These are phyloP conservation scores for Taeniopygia guttata DNA, from an alignment of 2,797 vertebrate species.

Conservation along the genomic window DNA sequence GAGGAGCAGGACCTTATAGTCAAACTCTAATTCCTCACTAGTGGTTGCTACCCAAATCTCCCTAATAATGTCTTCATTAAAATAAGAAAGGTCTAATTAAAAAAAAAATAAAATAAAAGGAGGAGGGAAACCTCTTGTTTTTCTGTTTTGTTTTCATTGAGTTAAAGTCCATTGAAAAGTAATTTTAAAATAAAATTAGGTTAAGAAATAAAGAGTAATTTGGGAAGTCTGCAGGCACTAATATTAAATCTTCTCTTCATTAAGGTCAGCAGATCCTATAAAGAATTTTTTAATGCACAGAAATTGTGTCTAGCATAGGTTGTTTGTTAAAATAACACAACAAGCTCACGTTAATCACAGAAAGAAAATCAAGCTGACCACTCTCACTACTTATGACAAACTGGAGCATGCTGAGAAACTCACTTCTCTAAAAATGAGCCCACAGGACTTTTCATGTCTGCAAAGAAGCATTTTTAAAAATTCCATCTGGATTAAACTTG, in stretches of 20 bases:
- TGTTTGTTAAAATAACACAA: background rate
- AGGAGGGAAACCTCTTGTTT: background rate
- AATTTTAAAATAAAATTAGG: background rate
- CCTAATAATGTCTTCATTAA: background rate
- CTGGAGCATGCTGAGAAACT: constrained; percentile 41
- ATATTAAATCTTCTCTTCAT: background rate
- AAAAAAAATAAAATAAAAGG: background rate
- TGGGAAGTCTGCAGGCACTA: background rate
- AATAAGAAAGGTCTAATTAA: background rate
- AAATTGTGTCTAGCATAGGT: background rate
- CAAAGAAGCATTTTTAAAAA: constrained; percentile 19
- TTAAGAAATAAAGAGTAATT: background rate
- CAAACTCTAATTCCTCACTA: background rate
- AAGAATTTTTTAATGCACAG: background rate
- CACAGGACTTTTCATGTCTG: background rate
- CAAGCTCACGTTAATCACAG: background rate
- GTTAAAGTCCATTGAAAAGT: background rate
- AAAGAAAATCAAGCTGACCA: background rate
- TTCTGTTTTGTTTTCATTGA: background rate
- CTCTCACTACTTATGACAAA: constrained; percentile 40
- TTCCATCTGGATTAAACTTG: background rate
- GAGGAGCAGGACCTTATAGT: background rate
- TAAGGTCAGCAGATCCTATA: background rate
- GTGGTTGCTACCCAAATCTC: background rate
- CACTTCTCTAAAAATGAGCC: constrained; percentile 22